These are phyloP conservation scores for Ichneumoninae sp. DNA, from an alignment of 2,888 invertebrate genomes.

Conservation along the genomic window DNA sequence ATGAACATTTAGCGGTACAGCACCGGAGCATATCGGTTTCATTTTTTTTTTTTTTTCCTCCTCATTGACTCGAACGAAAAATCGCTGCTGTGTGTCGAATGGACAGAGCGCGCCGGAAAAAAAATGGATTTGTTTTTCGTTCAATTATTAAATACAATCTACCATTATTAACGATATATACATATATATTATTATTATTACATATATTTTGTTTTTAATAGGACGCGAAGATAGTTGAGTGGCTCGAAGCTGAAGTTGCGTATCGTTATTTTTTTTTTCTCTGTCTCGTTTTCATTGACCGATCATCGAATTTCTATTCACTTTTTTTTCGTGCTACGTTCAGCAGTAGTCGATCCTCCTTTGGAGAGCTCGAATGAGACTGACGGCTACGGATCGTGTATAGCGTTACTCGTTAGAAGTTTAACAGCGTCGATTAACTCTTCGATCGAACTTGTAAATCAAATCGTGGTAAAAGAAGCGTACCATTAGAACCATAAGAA, in stretches of 20 bases:
- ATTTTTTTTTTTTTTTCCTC: conserved; percentile 18
- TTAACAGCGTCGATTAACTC: conserved; percentile 4
- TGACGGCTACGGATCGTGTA: background rate
- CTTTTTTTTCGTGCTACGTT: background rate
- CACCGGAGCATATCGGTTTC: conserved; percentile 23
- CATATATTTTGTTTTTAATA: conserved; percentile 64
- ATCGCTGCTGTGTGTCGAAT: conserved; percentile 59
- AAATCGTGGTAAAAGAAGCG: conserved; percentile 28
- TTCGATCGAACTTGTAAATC: conserved; percentile 19
- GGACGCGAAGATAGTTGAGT: conserved; percentile 70
- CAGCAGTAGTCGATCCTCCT: background rate
- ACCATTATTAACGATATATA: conserved; percentile 80
- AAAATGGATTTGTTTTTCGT: conserved; percentile 53
- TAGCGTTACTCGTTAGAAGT: conserved; percentile 6
- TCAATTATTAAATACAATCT: conserved; percentile 78
- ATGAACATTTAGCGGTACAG: conserved; percentile 38
- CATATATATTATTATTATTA: conserved; percentile 78
- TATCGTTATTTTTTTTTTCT: conserved; percentile 57
- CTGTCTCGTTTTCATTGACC: conserved; percentile 37
- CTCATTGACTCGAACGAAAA: conserved; percentile 46
- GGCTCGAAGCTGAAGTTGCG: conserved; percentile 67
- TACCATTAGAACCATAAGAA: conserved; percentile 45
- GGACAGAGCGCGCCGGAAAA: conserved; percentile 44
- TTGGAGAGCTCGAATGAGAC: conserved; percentile 13
- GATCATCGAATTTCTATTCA: conserved; percentile 48